Percentiles rank a stretch among this genome's conserved stretches.
Conservation (phyloP, 2,888 invertebrate species). For the Furcula furcula region DNA sequence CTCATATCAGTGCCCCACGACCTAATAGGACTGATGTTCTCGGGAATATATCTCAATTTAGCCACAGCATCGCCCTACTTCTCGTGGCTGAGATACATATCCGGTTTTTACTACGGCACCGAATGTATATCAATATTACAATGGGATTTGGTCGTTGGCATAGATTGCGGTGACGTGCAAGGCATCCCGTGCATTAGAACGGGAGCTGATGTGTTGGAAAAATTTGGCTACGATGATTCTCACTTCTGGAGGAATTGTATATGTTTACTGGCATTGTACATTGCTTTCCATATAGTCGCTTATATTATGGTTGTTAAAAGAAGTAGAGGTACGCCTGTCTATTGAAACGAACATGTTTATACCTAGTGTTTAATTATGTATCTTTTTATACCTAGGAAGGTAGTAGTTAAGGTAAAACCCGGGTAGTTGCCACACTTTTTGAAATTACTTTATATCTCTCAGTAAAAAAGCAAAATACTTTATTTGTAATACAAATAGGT, state of each 20-base stretch:
- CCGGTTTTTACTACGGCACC: constrained; percentile 86
- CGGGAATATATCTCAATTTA: constrained; percentile 86
- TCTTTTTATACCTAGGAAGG: no score
- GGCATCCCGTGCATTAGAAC: constrained; percentile 83
- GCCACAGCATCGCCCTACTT: constrained; percentile 76
- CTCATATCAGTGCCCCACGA: constrained; percentile 86
- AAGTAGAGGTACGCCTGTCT: constrained; percentile 71
- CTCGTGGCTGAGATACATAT: constrained; percentile 83
- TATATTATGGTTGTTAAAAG: constrained; percentile 67
- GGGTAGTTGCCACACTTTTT: no score
- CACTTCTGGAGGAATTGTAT: constrained; percentile 68
- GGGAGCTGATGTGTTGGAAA: constrained; percentile 81
- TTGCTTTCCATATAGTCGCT: constrained; percentile 59
- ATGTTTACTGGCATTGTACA: constrained; percentile 63
- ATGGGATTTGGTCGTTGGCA: constrained; percentile 82
- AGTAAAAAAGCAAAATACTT: no score
- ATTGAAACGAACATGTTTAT: constrained; percentile 47
- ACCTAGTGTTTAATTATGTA: no score
- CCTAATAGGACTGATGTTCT: constrained; percentile 83
- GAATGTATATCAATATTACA: constrained; percentile 86
- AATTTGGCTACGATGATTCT: constrained; percentile 73
- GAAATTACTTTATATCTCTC: no score
- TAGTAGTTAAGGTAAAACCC: no score
- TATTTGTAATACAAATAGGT: no score
- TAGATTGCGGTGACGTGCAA: constrained; percentile 79